A percentile compares a stretch with the other conserved stretches of the same genome.
Evolutionary conservation across 1,140 invertebrate genomes (phyloP).

Genomic region (Geopemphigus sp.): DNA sequence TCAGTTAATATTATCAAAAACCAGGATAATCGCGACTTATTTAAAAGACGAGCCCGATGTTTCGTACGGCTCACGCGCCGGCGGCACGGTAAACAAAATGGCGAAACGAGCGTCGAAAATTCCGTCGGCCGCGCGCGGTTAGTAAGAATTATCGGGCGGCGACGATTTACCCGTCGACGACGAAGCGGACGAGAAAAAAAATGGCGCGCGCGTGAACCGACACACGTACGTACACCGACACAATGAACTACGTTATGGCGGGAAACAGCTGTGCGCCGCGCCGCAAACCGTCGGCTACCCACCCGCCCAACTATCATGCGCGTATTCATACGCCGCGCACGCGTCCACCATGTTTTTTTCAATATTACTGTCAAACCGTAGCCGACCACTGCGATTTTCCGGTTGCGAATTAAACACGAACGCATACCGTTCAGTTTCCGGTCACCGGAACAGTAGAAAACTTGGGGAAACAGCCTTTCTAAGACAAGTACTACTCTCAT

Average conservation of each 20-base stretch:
- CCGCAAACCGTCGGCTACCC: conserved; percentile 12
- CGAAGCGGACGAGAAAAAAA: conserved; percentile 37
- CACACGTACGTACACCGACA: conserved; percentile 45
- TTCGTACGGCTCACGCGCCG: background rate
- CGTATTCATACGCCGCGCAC: conserved; percentile 43
- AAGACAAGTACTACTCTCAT: background rate
- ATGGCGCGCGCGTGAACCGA: conserved; percentile 16
- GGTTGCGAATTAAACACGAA: accelerated
- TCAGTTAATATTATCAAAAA: too few species aligned
- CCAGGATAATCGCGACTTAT: too few species aligned
- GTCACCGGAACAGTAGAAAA: background rate
- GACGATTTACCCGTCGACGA: background rate
- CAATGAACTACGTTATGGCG: conserved; percentile 48
- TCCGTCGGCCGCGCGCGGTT: background rate
- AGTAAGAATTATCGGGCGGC: background rate
- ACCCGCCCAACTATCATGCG: conserved; percentile 6
- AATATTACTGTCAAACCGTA: background rate
- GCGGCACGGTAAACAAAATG: conserved; percentile 48
- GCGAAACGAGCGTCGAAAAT: background rate
- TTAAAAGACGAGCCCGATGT: too few species aligned
- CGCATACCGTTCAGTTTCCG: too few species aligned
- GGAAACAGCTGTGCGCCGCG: conserved; percentile 45
- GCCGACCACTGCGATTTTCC: background rate
- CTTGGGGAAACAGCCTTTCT: background rate
- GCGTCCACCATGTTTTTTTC: conserved; percentile 39